Base-by-base conservation (phyloP, 1,140 invertebrate species). In the Cydia amplana region DNA sequence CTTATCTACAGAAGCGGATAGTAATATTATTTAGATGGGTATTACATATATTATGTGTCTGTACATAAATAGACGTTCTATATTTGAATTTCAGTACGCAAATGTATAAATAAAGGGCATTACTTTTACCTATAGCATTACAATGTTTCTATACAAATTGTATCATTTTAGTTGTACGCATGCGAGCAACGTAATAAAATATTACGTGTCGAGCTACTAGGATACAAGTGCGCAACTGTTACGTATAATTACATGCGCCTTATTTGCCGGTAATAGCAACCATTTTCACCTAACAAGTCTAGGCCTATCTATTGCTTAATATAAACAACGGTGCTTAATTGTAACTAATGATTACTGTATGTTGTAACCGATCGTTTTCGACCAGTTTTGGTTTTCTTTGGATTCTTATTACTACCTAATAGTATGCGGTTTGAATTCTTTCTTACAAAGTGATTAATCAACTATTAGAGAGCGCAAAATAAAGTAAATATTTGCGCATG, bases 301-400 rank as follows among this genome's bases (percentile, higher is more conserved):
- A 70, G 65, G 65, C 65, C 65, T 70, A 70, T 70, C 7, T 32
- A n/a, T 70, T 70, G 65, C 65, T 70, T 70, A 70, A 70, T 70
- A 70, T 70, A 70, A 70, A 70, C 65, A 70, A 70, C 65, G 65
- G 65, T 43, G 65, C 32, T 70, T 70, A 70, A 70, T 70, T 70
- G 65, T 70, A 70, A 70, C 28, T 18, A 70, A 36, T 70, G 65
- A 67, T 67, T 67, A 67, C 64, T 70, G n/a, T 18, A 60, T 70
- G 65, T 70, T 70, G 65, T 36, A 70, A 70, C 18, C 65, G 28
- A 36, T 70, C 32, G 28, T 36, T 60, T 60, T n/a, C 9, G 65
- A 70, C 65, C 65, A 67, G 64, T 32, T 36, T 70, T 36, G 65
- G 36, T 18, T 70, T 70, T 36, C 65, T 70, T 12, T 43, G 65